These are phyloP conservation scores for Arizona elegans DNA, from an alignment of 2,113 vertebrate species.

Conservation along the genomic window DNA sequence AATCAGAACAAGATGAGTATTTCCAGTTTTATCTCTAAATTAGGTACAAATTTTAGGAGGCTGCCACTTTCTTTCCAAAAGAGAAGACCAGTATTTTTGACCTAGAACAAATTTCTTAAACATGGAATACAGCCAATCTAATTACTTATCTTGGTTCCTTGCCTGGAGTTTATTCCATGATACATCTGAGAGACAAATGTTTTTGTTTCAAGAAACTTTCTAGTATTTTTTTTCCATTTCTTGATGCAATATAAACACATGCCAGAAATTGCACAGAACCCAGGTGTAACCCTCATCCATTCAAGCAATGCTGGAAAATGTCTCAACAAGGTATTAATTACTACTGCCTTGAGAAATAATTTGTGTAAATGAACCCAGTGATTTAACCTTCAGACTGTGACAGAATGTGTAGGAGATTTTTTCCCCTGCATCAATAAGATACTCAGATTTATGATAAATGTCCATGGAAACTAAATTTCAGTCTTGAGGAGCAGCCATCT, in stretches of 20 bases:
- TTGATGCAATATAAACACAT: constrained; percentile 51
- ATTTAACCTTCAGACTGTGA: constrained; percentile 23
- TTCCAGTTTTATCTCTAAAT: background rate
- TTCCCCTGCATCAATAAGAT: background rate
- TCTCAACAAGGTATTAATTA: constrained; percentile 35
- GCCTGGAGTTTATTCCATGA: constrained; percentile 64
- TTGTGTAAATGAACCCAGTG: constrained; percentile 40
- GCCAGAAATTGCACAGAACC: constrained; percentile 51
- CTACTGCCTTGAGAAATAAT: constrained; percentile 47
- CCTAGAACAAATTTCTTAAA: constrained; percentile 52
- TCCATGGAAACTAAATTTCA: background rate
- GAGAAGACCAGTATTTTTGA: constrained; percentile 37
- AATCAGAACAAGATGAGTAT: background rate
- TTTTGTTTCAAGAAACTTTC: constrained; percentile 62
- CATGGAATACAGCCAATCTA: constrained; percentile 52
- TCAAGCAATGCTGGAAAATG: constrained; percentile 48
- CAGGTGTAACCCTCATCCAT: constrained; percentile 53
- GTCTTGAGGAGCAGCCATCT: background rate
- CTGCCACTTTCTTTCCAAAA: constrained; percentile 33
- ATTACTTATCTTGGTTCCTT: constrained; percentile 66
- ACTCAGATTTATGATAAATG: background rate
- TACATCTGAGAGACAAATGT: constrained; percentile 64
- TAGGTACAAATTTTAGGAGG: background rate
- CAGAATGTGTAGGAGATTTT: background rate
- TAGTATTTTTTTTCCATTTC: constrained; percentile 51